These are phyloP conservation scores for Drosophila peninsularis DNA, from an alignment of 2,888 invertebrate genomes.

Conservation along the genomic window DNA sequence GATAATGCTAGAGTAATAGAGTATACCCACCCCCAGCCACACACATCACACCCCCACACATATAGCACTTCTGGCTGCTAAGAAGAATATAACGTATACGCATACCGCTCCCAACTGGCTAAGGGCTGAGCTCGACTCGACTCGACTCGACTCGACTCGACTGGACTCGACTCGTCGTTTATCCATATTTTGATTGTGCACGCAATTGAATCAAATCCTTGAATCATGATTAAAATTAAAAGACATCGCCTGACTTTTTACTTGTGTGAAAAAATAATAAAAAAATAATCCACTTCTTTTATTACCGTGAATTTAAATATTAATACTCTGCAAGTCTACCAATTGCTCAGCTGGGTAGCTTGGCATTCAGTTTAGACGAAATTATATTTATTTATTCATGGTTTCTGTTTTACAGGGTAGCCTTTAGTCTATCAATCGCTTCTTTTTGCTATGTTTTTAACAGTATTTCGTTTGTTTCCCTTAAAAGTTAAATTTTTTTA, in stretches of 20 bases:
- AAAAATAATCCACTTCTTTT: slow-evolving; percentile 1
- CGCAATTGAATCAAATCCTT: slow-evolving; percentile 41
- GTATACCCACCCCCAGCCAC: neutral
- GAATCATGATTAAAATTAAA: slow-evolving; percentile 32
- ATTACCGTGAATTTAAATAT: slow-evolving; percentile 11
- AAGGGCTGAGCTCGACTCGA: slow-evolving; percentile 33
- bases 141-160: neutral
- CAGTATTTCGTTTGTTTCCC: too few relatives aligned
- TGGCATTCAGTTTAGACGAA: too few relatives aligned
- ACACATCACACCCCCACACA: neutral
- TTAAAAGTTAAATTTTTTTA: too few relatives aligned
- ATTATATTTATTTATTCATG: too few relatives aligned
- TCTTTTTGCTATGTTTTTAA: too few relatives aligned
- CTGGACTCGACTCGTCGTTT: slow-evolving; percentile 4
- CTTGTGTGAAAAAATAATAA: slow-evolving; percentile 5
- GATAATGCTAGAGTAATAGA: slow-evolving; percentile 34
- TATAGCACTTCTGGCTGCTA: neutral
- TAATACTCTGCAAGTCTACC: neutral
- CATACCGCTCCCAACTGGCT: slow-evolving; percentile 33
- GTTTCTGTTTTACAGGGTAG: neutral
- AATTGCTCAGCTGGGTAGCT: neutral
- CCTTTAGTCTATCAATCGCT: neutral
- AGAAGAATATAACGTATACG: slow-evolving; percentile 4
- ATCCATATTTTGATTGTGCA: slow-evolving; percentile 8
- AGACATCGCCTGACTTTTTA: slow-evolving; percentile 17